Conservation (phyloP, 2,797 vertebrate genomes). For the Sebastes vulpes region DNA sequence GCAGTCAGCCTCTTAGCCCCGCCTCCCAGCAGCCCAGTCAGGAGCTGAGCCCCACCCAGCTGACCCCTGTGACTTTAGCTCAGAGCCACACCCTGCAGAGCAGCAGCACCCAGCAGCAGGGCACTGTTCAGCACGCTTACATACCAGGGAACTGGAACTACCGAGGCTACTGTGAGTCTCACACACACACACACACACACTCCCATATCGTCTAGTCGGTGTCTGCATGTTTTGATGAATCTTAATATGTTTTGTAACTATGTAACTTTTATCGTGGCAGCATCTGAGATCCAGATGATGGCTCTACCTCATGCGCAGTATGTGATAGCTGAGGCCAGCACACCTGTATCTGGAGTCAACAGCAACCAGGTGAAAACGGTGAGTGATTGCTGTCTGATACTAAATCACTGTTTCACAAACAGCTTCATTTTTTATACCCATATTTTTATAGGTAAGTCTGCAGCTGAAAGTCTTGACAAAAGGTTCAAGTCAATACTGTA, state of each 20-base stretch:
- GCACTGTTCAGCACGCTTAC: conserved; percentile 93
- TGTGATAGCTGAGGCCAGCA: conserved; percentile 93
- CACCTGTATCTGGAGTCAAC: conserved; percentile 89
- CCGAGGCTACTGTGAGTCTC: conserved; percentile 91
- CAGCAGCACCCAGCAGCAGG: conserved; percentile 83
- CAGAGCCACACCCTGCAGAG: conserved; percentile 88
- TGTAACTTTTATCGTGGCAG: conserved; percentile 70
- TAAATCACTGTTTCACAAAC: background rate
- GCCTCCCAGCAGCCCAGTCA: conserved; percentile 91
- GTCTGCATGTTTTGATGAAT: background rate
- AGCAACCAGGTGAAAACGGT: conserved; percentile 95
- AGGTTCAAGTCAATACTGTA: background rate
- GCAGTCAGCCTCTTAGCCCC: conserved; percentile 92
- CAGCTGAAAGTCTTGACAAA: background rate
- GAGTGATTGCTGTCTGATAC: conserved; percentile 32
- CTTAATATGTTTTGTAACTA: background rate
- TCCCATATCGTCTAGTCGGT: background rate
- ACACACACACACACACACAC: background rate
- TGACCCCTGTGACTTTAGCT: conserved; percentile 86
- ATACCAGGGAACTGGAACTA: conserved; percentile 96
- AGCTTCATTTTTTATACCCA: background rate
- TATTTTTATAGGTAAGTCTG: background rate
- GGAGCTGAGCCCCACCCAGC: conserved; percentile 91
- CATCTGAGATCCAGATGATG: conserved; percentile 99
- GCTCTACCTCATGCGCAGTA: conserved; percentile 95